Conservation (phyloP, 2,113 vertebrate genomes). For the Cynocephalus volans region DNA sequence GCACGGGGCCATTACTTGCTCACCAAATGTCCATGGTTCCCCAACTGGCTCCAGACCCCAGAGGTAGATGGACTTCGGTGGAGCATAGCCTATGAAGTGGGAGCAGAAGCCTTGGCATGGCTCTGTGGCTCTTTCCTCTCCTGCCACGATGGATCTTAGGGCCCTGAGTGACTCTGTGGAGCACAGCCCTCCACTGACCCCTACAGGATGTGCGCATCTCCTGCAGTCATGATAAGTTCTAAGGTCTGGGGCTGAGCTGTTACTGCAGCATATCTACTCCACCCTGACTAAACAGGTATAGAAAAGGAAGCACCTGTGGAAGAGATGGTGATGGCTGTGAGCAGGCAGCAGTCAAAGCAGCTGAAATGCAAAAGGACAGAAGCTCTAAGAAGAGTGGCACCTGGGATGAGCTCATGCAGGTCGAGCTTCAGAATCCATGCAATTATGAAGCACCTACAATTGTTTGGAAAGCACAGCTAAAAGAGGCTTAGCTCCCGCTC, state of each 20-base stretch:
- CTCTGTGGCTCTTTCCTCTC: neutral
- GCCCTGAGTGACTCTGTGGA: neutral
- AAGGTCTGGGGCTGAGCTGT: neutral
- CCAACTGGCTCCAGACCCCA: neutral
- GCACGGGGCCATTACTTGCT: neutral
- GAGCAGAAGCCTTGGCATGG: neutral
- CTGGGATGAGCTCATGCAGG: rapidly evolving
- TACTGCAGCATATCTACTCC: neutral
- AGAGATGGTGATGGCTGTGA: rapidly evolving
- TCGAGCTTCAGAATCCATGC: rapidly evolving
- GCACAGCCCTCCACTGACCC: neutral
- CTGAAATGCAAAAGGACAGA: too few species aligned
- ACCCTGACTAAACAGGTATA: neutral
- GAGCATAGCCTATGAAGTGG: too few species aligned
- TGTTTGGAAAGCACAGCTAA: rapidly evolving
- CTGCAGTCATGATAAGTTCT: neutral
- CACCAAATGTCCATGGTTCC: neutral
- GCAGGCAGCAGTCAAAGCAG: neutral
- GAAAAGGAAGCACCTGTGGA: neutral
- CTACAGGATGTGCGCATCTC: rapidly evolving
- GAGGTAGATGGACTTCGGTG: neutral
- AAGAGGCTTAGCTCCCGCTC: neutral
- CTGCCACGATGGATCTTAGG: neutral
- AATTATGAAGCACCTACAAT: too few species aligned
- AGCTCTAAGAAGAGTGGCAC: neutral